A percentile compares a stretch with the other conserved stretches of the same genome.
Conservation (phyloP, 2,113 vertebrate genomes). For the Furnarius figulus region DNA sequence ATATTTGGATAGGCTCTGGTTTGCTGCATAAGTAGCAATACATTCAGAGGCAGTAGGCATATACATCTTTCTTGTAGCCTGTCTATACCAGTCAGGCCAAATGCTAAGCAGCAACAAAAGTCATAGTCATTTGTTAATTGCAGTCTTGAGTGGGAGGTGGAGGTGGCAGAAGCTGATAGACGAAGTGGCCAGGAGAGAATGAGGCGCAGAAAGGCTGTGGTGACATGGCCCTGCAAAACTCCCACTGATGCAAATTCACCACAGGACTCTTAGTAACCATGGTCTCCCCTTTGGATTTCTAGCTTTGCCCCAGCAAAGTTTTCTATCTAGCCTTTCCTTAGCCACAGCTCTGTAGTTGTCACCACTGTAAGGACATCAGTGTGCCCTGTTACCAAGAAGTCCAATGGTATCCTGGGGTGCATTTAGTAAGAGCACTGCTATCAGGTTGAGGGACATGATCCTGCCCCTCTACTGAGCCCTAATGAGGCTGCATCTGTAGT, state of each 20-base stretch:
- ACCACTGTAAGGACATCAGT: not conserved
- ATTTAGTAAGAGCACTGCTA: not conserved
- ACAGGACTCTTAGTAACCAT: not conserved
- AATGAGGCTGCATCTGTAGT: no score
- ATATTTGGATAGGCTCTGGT: not conserved
- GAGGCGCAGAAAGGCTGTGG: not conserved
- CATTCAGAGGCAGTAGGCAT: not conserved
- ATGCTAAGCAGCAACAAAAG: not conserved
- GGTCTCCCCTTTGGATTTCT: not conserved
- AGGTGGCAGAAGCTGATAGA: not conserved
- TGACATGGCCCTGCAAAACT: not conserved
- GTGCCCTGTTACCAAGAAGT: not conserved
- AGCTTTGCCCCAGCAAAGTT: not conserved
- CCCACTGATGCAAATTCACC: not conserved
- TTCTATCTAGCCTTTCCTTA: not conserved
- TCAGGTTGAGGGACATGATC: not conserved
- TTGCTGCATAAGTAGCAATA: not conserved
- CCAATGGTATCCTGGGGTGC: no score
- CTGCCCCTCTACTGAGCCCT: not conserved
- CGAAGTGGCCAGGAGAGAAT: not conserved
- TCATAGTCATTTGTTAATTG: not conserved
- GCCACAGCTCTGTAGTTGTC: not conserved
- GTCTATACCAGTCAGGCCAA: not conserved
- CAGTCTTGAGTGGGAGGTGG: not conserved
- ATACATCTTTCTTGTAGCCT: not conserved